phyloP scores from a whole-genome alignment of 2,113 vertebrate genomes.

The Maccullochella peelii region DNA sequence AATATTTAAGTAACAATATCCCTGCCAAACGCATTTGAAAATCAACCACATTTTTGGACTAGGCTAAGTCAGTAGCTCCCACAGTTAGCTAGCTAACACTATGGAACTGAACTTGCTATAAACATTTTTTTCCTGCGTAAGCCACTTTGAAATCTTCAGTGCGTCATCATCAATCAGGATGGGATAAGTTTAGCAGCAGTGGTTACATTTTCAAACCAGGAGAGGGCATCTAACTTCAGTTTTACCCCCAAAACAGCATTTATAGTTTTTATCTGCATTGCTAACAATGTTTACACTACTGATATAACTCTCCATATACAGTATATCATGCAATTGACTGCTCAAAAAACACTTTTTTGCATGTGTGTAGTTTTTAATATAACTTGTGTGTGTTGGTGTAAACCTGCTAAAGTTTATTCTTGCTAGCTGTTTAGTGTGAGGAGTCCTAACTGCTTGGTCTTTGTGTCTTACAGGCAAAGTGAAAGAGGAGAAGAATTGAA shows the following conservation, averaged over 20 bases:
- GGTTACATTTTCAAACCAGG: neutral
- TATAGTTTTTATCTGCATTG: neutral
- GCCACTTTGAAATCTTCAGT: neutral
- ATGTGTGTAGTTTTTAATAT: neutral
- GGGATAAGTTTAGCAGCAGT: neutral
- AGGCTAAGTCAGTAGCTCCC: neutral
- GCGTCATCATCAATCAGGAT: neutral
- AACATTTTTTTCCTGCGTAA: neutral
- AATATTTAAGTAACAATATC: neutral
- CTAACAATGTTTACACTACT: neutral
- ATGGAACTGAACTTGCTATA: neutral
- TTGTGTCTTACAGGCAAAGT: slow-evolving; percentile 70
- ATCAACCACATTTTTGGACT: neutral
- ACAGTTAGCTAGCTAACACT: neutral
- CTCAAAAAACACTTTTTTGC: too few relatives aligned
- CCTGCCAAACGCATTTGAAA: neutral
- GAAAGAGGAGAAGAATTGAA: slow-evolving; percentile 32
- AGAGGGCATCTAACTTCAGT: neutral
- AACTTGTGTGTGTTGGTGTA: neutral
- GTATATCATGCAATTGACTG: neutral
- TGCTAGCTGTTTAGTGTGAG: neutral
- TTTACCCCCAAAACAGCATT: neutral
- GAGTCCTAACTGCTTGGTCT: slow-evolving; percentile 47
- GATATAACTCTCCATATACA: too few relatives aligned
- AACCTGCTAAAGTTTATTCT: slow-evolving; percentile 2